phyloP scores from a whole-genome alignment of 2,888 invertebrate species.

The Lissonota sp. region DNA sequence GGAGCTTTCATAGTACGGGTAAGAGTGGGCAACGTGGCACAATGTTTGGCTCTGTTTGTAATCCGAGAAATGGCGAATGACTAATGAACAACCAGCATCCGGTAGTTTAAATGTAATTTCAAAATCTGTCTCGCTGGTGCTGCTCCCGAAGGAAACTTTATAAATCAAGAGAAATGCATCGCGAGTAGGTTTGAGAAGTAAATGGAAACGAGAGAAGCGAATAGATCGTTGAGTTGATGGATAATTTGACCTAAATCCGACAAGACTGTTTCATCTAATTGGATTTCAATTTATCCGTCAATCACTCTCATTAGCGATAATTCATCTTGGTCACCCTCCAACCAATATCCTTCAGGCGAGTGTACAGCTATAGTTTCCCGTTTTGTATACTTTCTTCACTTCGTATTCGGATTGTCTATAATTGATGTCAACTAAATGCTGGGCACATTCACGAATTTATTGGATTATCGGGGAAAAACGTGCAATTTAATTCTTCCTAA shows the following conservation, averaged over 20 bases:
- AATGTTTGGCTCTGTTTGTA: too few species aligned
- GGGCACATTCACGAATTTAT: constrained; percentile 20
- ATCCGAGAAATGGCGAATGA: neutral
- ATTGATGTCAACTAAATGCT: neutral
- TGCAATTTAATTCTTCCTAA: constrained; percentile 25
- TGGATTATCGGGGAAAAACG: constrained; percentile 25
- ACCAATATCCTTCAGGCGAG: neutral
- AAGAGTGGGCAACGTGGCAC: too few species aligned
- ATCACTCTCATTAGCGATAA: constrained; percentile 35
- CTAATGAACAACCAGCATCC: neutral
- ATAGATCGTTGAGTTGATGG: too few species aligned
- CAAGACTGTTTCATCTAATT: too few species aligned
- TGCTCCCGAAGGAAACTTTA: constrained; percentile 3
- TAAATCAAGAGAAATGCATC: constrained; percentile 8
- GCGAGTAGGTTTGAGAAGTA: constrained; percentile 19
- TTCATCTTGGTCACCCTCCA: constrained; percentile 1
- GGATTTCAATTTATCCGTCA: neutral
- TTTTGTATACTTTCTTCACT: neutral
- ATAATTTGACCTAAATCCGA: too few species aligned
- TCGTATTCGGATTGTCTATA: neutral
- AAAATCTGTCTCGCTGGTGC: neutral
- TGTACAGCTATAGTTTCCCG: too few species aligned
- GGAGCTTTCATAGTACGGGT: too few species aligned
- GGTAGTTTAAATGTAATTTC: neutral
- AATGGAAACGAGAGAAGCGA: constrained; percentile 1